Base-by-base conservation (phyloP, 2,888 invertebrate species). In the Melolontha melolontha region DNA sequence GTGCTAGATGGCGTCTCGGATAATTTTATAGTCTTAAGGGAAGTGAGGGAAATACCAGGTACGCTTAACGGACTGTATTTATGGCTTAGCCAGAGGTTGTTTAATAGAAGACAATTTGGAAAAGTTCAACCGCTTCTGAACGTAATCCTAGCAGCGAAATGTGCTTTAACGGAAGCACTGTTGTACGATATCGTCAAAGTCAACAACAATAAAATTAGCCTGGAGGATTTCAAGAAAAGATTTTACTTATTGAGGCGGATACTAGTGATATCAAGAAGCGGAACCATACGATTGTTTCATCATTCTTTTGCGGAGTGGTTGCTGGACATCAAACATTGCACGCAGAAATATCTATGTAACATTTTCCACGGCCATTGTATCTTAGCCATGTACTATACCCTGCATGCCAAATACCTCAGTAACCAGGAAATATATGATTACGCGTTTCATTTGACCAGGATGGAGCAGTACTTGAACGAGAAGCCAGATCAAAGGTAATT, bases 261-360 rank as follows among this genome's bases (percentile, higher is more conserved):
- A 27, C 76, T 87, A 12, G 83, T 90, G 77, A 87, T 90, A 41
- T 87, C 88, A 0, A 81, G 85, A 1, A 87, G 86, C 1, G 89
- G 90, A 1, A 86, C 87, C 67, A 84, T 92, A 69, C 87, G 91
- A 59, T 87, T 97, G 51, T 97, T 97, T 84, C 97, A 98, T 83
- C 95, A 95, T 80, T 96, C 96, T 70, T 97, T 97, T 82, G 93
- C 96, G 22, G 93, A 94, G 79, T 98, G 98, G 98, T 84, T 98
- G 74, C 85, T 95, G 64, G 98, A 98, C 82, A 97, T 98, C n/a
- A 98, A 98, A 83, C 97, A 98, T 80, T 97, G 97, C 82, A 98
- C 97, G 1, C 92, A 96, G 75, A 93, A 96, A 75, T 98, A 96
- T 83, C 86, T 97, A 72, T 97, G 96, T 82, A 91, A 92, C 73